Percentiles rank a stretch among this genome's conserved stretches.
Conservation (phyloP, 2,888 invertebrate species). For the Lapara coniferarum region DNA sequence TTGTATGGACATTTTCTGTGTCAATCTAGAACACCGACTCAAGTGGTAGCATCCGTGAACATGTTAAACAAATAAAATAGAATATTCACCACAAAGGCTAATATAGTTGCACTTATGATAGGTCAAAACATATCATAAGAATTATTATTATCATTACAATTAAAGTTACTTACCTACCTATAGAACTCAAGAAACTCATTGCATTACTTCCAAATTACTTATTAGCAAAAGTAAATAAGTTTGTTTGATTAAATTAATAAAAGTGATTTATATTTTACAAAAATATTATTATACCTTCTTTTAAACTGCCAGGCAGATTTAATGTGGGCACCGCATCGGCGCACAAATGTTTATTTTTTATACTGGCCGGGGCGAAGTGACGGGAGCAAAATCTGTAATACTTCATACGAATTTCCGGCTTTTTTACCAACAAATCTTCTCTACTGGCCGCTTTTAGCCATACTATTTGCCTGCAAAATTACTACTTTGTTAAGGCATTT, state of each 20-base stretch:
- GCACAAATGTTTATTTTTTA: constrained; percentile 63
- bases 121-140: too few relatives aligned
- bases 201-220: too few relatives aligned
- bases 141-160: too few relatives aligned
- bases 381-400: constrained; percentile 64
- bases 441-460: constrained; percentile 67
- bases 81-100: too few relatives aligned
- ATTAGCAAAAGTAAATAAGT: background rate
- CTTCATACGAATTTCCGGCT: constrained; percentile 43
- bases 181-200: too few relatives aligned
- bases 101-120: too few relatives aligned
- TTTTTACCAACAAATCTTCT: constrained; percentile 57
- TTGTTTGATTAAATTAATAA: background rate
- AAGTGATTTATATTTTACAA: background rate
- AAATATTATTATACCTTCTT: constrained; percentile 45
- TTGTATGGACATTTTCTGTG: too few relatives aligned
- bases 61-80: too few relatives aligned
- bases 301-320: constrained; percentile 53
- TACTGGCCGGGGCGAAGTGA: constrained; percentile 60
- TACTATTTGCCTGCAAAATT: constrained; percentile 53
- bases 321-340: constrained; percentile 66
- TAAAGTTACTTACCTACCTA: too few relatives aligned
- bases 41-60: too few relatives aligned
- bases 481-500: background rate
- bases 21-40: too few relatives aligned